A percentile compares a stretch with the other conserved stretches of the same genome.
Conservation (phyloP, 2,888 invertebrate genomes). For the Anaspis maculata region DNA sequence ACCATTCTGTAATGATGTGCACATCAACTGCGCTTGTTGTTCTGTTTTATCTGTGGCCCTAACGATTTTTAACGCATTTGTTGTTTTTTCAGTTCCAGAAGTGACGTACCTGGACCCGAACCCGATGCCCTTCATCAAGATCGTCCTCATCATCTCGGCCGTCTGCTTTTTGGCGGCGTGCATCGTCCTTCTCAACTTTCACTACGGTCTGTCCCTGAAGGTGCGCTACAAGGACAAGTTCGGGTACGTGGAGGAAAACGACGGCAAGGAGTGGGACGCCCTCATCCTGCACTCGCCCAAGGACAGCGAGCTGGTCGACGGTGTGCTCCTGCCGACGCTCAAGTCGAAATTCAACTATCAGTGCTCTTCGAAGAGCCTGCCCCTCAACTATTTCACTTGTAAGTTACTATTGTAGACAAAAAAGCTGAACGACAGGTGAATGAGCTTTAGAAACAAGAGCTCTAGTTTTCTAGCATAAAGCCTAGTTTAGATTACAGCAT, state of each 20-base stretch:
- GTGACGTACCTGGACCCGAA: slow-evolving; percentile 33
- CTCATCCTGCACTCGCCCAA: slow-evolving; percentile 56
- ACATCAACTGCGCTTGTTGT: no score
- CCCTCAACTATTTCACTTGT: slow-evolving; percentile 19
- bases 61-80: no score
- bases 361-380: slow-evolving; percentile 46
- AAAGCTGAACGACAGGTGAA: no score
- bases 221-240: slow-evolving; percentile 46
- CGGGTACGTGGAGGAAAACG: slow-evolving; percentile 42
- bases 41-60: no score
- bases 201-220: slow-evolving; percentile 43
- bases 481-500: no score
- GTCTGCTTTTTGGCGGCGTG: slow-evolving; percentile 46
- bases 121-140: slow-evolving; percentile 51
- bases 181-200: slow-evolving; percentile 46
- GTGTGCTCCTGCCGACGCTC: slow-evolving; percentile 54
- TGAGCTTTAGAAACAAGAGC: no score
- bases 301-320: slow-evolving; percentile 55
- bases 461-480: no score
- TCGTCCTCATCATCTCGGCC: slow-evolving; percentile 45
- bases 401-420: no score
- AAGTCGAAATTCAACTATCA: slow-evolving; percentile 57
- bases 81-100: slow-evolving; percentile 31
- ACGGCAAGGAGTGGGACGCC: slow-evolving; percentile 55
- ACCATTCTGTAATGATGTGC: no score